Evolutionary conservation across 2,888 invertebrate genomes (phyloP).

Genomic region (Aethes cnicana): DNA sequence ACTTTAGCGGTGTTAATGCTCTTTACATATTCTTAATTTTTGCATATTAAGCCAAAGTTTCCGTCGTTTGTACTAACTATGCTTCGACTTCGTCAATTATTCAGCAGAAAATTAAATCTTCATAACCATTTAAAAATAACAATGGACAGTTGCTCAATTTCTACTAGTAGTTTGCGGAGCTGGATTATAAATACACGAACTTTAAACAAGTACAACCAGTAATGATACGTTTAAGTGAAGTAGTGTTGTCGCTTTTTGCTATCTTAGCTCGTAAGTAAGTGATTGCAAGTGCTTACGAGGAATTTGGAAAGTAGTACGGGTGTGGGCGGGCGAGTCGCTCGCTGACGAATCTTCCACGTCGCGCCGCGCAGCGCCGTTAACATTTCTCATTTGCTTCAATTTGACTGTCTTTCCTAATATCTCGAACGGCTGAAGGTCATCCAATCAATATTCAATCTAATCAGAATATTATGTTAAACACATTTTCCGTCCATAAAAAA

Average conservation of each 20-base stretch:
- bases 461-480: slow-evolving; percentile 30
- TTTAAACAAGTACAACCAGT: too few relatives aligned
- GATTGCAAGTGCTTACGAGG: slow-evolving; percentile 76
- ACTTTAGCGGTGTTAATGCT: slow-evolving; percentile 28
- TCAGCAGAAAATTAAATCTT: slow-evolving; percentile 13
- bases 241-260: slow-evolving; percentile 26
- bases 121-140: slow-evolving; percentile 7
- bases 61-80: slow-evolving; percentile 17
- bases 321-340: slow-evolving; percentile 78
- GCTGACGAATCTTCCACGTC: slow-evolving; percentile 74
- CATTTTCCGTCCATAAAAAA: slow-evolving; percentile 17
- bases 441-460: slow-evolving; percentile 30
- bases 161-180: background rate
- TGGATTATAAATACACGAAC: too few relatives aligned
- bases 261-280: slow-evolving; percentile 62
- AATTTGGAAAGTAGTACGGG: slow-evolving; percentile 80
- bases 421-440: slow-evolving; percentile 32
- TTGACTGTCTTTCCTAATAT: slow-evolving; percentile 42
- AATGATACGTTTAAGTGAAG: too few relatives aligned
- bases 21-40: slow-evolving; percentile 31
- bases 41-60: slow-evolving; percentile 27
- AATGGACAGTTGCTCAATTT: background rate
- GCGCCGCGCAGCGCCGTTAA: slow-evolving; percentile 71
- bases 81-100: slow-evolving; percentile 23
- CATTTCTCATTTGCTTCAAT: slow-evolving; percentile 59